Evolutionary conservation across 1,140 invertebrate genomes (phyloP), one percentile per base, ranked within the genome.

Genomic region (Saccostrea cuccullata): DNA sequence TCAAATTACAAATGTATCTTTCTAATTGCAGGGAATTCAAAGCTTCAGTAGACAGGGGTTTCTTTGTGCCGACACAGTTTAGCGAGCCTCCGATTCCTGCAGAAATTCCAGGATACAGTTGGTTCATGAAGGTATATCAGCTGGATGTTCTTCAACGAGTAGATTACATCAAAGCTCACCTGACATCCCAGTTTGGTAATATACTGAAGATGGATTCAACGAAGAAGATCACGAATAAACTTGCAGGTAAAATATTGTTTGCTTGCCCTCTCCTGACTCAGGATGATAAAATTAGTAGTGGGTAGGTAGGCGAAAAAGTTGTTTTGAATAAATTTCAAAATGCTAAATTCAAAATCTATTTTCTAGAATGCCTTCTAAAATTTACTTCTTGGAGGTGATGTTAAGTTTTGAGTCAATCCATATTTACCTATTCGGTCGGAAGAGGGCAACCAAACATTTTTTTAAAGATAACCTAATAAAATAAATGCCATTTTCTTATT

Each of bases 161-260:
- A 4, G 85, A 89, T n/a, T 77, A 90, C 1, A 64, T 89, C 11
- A 91, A 92, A 85, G 90, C 91, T 13, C 23, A 55, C 67, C 90
- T 92, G 17, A 93, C 91, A 12, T 93, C 91, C 3, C 67, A 87
- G 4, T 92, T 90, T 90, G 91, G 92, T 15, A 40, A 17, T 6
- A 84, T 92, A n/a, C 56, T 93, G 13, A 92, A 92, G 85, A 86
- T 92, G 82, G 91, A 92, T 85, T 92, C 91, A 9, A 82, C 85
- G 0, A 86, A 87, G 55, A 58, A 82, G 26, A 86, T 93, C 23
- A 89, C 85, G 0, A 82, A 73, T 23, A 88, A 90, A 36, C 55
- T 89, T 20, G 87, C 70, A 26, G 60, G 90, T 89, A 89, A 36
- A 36, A 36, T 36, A 36, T 36, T 36, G 0, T 36, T 36, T 36